Conservation (phyloP, 2,888 invertebrate genomes). For the Dasypolia templi region DNA sequence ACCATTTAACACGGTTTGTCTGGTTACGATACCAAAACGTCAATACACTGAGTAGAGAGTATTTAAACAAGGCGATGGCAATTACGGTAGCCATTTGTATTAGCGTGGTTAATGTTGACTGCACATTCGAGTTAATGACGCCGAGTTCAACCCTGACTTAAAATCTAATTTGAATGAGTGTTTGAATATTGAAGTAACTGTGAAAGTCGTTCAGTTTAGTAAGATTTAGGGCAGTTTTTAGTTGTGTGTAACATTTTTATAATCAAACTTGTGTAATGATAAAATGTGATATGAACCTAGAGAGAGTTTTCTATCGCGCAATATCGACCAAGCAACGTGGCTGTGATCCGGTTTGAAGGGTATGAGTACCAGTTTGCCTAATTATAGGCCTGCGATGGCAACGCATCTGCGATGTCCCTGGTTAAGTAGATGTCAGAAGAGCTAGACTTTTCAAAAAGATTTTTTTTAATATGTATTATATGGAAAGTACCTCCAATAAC, state of each 20-base stretch:
- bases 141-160: not conserved
- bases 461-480: too few species aligned
- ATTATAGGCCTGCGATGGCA: too few species aligned
- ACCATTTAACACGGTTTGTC: too few species aligned
- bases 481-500: too few species aligned
- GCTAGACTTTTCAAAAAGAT: not conserved
- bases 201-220: not conserved
- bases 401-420: not conserved
- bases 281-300: too few species aligned
- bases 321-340: too few species aligned
- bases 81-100: conserved; percentile 51
- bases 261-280: not conserved
- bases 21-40: too few species aligned
- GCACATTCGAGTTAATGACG: conserved; percentile 3
- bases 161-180: not conserved
- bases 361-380: not conserved
- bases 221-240: too few species aligned
- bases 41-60: too few species aligned
- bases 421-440: not conserved
- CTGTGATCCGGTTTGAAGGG: not conserved
- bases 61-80: conserved; percentile 45
- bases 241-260: not conserved
- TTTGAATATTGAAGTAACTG: not conserved
- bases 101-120: conserved; percentile 52
- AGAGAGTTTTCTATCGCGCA: too few species aligned